Percentiles rank a stretch among this genome's conserved stretches.
Evolutionary conservation across 2,113 vertebrate genomes (phyloP).

Genomic region (Coptodon bakossiorum): DNA sequence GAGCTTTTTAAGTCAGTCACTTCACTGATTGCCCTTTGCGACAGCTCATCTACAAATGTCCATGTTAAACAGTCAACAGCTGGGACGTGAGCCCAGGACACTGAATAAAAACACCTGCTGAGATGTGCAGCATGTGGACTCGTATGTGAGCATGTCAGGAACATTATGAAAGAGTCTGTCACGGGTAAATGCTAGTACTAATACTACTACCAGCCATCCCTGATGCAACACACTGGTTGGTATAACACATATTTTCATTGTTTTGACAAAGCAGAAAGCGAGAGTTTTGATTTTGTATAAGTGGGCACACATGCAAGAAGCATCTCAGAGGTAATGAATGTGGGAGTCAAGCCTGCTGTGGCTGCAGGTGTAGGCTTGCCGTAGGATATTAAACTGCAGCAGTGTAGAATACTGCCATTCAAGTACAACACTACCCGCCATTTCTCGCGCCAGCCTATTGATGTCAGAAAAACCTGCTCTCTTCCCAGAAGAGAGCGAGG

Average conservation of each 20-base stretch:
- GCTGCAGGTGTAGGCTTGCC: slow-evolving; percentile 57
- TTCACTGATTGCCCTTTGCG: slow-evolving; percentile 23
- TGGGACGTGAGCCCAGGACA: slow-evolving; percentile 13
- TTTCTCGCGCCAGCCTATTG: slow-evolving; percentile 24
- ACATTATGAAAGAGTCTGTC: slow-evolving; percentile 3
- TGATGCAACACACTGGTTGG: slow-evolving; percentile 15
- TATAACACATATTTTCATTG: slow-evolving; percentile 36
- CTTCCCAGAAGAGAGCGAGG: slow-evolving; percentile 68
- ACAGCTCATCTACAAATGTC: slow-evolving; percentile 23
- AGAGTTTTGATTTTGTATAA: not conserved
- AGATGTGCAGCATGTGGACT: not conserved
- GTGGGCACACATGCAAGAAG: not conserved
- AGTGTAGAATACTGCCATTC: slow-evolving; percentile 7
- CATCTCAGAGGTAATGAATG: slow-evolving; percentile 41
- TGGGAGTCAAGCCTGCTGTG: slow-evolving; percentile 64
- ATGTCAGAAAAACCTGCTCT: slow-evolving; percentile 74
- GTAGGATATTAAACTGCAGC: slow-evolving; percentile 30
- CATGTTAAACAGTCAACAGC: slow-evolving; percentile 24
- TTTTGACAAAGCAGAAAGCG: slow-evolving; percentile 8
- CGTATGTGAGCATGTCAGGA: not conserved
- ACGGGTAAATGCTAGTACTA: not conserved
- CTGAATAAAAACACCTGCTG: slow-evolving; percentile 24
- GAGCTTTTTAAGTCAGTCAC: slow-evolving; percentile 24
- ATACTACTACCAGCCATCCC: slow-evolving; percentile 8
- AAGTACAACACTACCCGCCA: slow-evolving; percentile 24